Conservation (phyloP, 2,113 vertebrate genomes). For the Hoplias malabaricus region DNA sequence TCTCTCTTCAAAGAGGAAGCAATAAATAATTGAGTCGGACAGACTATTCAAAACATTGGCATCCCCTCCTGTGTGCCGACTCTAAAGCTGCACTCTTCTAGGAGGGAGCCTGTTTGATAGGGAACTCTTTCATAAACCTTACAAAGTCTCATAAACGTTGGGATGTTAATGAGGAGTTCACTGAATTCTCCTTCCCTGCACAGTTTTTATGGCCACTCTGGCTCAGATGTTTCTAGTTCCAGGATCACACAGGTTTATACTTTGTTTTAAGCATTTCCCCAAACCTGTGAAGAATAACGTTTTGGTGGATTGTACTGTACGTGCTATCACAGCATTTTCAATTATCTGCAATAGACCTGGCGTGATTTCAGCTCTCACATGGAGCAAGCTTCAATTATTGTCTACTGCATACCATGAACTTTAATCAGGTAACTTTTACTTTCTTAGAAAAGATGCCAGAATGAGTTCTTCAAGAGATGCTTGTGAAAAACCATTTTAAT, state of each 20-base stretch:
- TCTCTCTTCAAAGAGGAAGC: constrained; percentile 67
- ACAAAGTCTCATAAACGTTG: constrained; percentile 4
- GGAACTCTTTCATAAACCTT: constrained; percentile 34
- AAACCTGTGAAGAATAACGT: not conserved
- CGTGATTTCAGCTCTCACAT: not conserved
- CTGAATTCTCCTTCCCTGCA: not conserved
- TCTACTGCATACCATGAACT: too few species aligned
- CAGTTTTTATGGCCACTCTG: not conserved
- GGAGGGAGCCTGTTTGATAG: constrained; percentile 14
- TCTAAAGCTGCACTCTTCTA: constrained; percentile 20
- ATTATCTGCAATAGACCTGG: not conserved
- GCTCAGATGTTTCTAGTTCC: not conserved
- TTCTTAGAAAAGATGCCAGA: too few species aligned
- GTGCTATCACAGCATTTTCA: not conserved
- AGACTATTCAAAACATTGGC: constrained; percentile 53
- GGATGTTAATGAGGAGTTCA: constrained; percentile 5
- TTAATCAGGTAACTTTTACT: too few species aligned
- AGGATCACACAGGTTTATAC: constrained; percentile 14
- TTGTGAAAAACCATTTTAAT: too few species aligned
- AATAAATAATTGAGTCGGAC: constrained; percentile 70
- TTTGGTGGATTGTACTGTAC: not conserved
- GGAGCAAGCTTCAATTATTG: too few species aligned
- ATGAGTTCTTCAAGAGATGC: too few species aligned
- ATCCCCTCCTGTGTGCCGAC: constrained; percentile 48
- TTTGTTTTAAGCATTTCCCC: not conserved